A percentile compares a stretch with the other conserved stretches of the same genome.
Evolutionary conservation across 2,888 invertebrate species (phyloP).

Genomic region (Hetaerina titia): DNA sequence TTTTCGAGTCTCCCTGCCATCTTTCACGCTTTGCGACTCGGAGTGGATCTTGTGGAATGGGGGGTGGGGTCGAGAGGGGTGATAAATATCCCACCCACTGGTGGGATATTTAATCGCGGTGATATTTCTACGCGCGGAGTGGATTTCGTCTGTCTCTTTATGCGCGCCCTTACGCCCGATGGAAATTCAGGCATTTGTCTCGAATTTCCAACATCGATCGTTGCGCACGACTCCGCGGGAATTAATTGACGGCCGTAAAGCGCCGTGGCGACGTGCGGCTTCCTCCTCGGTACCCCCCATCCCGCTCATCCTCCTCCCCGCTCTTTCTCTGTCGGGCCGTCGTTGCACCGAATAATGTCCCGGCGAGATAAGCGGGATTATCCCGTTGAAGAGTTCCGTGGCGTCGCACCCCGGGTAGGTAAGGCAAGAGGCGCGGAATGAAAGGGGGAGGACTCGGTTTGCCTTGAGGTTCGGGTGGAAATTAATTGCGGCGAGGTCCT

Average conservation of each 20-base stretch:
- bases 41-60: not conserved
- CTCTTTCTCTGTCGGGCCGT: not conserved
- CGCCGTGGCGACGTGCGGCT: not conserved
- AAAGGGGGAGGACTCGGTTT: not conserved
- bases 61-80: not conserved
- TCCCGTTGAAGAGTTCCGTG: not conserved
- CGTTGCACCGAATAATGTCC: not conserved
- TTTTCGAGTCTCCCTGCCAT: not conserved
- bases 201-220: not conserved
- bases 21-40: not conserved
- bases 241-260: not conserved
- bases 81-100: not conserved
- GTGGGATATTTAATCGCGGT: no score
- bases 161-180: not conserved
- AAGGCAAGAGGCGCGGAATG: not conserved
- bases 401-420: not conserved
- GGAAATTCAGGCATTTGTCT: not conserved
- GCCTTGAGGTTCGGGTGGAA: not conserved
- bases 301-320: not conserved
- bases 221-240: not conserved
- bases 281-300: not conserved
- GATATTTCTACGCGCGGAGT: no score
- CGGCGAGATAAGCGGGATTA: not conserved
- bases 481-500: not conserved
- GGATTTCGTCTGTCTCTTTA: no score